Base-by-base conservation (phyloP, 2,797 vertebrate species). In the Anas bernieri region DNA sequence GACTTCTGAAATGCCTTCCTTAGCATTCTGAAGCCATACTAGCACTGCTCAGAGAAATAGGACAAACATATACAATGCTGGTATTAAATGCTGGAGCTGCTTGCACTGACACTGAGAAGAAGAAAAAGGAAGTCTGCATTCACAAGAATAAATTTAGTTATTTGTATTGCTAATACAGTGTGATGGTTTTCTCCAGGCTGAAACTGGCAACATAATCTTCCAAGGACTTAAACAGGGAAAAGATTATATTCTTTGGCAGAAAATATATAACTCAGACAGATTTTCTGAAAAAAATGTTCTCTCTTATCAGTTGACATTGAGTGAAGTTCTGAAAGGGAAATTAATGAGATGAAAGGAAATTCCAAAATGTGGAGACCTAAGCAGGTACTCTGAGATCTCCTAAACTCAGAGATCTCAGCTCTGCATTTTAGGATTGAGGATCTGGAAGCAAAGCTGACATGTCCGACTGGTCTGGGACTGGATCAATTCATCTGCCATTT, bases 351-450 rank as follows among this genome's bases (percentile, higher is more conserved):
- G 54, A 75, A 72, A 26, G 23, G 8, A 11, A 83, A 59, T 31
- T 56, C 35, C 9, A 43, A 70, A 91, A 58, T 16, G 4, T 54
- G 74, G 41, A 61, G 12, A 41, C 41, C 21, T n/a, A n/a, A 50
- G 48, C 48, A 50, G 48, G 48, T 50, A 50, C 13, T 25, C 48
- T 48, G 46, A 48, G 46, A 23, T 48, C 46, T 23, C 41, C 21
- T n/a, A n/a, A 50, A 25, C 48, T 62, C 31, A 17, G 66, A 77
- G 33, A 52, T 43, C 15, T 76, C 39, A 66, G 22, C 37, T 59
- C 33, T 31, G 12, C 7, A 23, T 2, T 3, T 46, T 54, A 37
- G 26, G 17, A 17, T 0, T 56, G 8, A 17, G 7, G 12, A 7
- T 81, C 26, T 26, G 58, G 20, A 76, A 73, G 28, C 15, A 23